Conservation (phyloP, 2,888 invertebrate genomes). For the Amiota communis region DNA sequence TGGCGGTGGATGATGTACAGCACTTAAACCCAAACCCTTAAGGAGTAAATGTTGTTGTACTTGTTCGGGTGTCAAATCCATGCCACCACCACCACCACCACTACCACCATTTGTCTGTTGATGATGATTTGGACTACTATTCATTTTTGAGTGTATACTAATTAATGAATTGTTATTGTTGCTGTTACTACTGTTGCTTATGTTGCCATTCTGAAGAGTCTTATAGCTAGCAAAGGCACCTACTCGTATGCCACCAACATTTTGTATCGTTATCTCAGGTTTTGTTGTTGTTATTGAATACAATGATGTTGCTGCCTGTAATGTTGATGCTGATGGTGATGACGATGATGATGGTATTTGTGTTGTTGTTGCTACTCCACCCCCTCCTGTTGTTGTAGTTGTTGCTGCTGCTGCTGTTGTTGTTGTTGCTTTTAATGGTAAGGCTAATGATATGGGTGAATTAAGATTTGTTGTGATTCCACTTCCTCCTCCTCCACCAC, state of each 20-base stretch:
- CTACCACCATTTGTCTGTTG: too few relatives aligned
- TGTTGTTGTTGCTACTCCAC: constrained; percentile 17
- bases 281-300: constrained; percentile 36
- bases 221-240: constrained; percentile 68
- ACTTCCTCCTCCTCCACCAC: neutral
- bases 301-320: neutral
- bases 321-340: constrained; percentile 34
- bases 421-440: neutral
- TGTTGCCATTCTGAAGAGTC: constrained; percentile 55
- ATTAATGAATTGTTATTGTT: constrained; percentile 40
- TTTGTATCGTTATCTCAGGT: constrained; percentile 62
- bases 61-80: constrained; percentile 57
- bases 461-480: neutral
- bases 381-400: constrained; percentile 36
- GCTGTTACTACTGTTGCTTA: constrained; percentile 31
- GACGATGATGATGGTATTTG: constrained; percentile 30
- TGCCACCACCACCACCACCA: neutral
- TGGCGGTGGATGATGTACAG: constrained; percentile 57
- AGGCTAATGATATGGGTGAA: neutral
- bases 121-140: too few relatives aligned
- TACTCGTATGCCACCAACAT: constrained; percentile 66
- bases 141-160: neutral
- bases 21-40: constrained; percentile 64
- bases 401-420: constrained; percentile 32
- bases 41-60: constrained; percentile 60